These are phyloP conservation scores for Leptocoma aspasia DNA, from an alignment of 2,113 vertebrate species.

Conservation along the genomic window DNA sequence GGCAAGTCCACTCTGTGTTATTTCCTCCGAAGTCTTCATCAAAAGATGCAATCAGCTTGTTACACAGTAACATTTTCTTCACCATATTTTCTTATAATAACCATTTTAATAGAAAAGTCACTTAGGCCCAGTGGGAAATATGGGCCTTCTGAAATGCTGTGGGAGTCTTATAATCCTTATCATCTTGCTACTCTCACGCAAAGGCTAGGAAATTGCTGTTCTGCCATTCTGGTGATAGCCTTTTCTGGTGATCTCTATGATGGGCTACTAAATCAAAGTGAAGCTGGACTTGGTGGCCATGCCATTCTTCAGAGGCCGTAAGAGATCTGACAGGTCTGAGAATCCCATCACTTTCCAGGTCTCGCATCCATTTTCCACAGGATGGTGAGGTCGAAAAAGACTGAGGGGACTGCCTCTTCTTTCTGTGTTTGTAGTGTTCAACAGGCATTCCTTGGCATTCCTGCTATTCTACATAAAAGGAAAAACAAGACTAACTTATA, in stretches of 20 bases:
- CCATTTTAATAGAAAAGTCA: constrained; percentile 27
- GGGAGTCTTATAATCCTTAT: not conserved
- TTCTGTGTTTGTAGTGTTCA: not conserved
- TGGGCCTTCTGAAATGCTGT: not conserved
- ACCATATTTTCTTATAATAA: not conserved
- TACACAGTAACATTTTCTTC: not conserved
- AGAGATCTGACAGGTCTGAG: not conserved
- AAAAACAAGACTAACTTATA: not conserved
- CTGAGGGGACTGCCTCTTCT: not conserved
- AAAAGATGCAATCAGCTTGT: not conserved
- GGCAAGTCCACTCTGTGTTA: not conserved
- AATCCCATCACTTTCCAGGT: not conserved
- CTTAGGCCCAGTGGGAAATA: constrained; percentile 14
- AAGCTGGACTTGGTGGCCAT: not conserved
- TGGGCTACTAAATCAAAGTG: not conserved
- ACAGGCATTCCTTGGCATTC: not conserved
- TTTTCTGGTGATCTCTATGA: not conserved
- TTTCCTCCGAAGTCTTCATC: not conserved
- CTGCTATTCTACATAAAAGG: not conserved
- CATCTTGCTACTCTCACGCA: not conserved
- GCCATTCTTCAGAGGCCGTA: not conserved
- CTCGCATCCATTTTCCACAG: not conserved
- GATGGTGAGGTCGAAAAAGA: not conserved
- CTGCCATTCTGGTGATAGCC: not conserved
- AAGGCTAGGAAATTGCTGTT: not conserved